Percentiles rank a stretch among this genome's conserved stretches.
Evolutionary conservation across 64 coral and sea anemone species (phyloP).

Genomic region (Pocillopora verrucosa): DNA sequence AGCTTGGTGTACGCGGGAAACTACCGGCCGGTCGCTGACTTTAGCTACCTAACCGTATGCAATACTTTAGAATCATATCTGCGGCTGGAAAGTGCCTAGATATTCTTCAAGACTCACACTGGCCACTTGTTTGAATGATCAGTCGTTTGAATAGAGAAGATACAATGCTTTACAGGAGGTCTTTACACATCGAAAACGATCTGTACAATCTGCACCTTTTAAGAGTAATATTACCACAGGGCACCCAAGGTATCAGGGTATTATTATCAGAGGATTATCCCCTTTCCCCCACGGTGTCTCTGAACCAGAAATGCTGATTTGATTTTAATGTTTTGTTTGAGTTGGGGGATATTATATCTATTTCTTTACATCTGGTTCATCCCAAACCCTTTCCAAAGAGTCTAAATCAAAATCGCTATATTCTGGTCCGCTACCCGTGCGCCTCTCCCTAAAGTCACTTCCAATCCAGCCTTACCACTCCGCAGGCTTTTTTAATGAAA

Average conservation of each 20-base stretch:
- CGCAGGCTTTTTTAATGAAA: constrained; percentile 19
- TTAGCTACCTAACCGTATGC: no score
- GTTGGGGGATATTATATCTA: constrained; percentile 3
- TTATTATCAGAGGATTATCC: not conserved
- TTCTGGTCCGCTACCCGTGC: not conserved
- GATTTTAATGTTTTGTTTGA: constrained; percentile 10
- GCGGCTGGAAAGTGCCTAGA: no score
- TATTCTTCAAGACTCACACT: constrained; percentile 21
- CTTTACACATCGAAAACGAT: not conserved
- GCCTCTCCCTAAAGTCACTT: no score
- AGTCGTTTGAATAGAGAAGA: constrained; percentile 21
- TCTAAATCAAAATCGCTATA: not conserved
- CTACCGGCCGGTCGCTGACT: no score
- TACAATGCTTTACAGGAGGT: not conserved
- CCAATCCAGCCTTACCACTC: constrained; percentile 11
- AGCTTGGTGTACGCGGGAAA: not conserved
- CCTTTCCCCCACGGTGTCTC: no score
- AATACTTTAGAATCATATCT: no score
- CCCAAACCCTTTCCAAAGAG: constrained; percentile 17
- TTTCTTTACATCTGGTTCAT: constrained; percentile 17
- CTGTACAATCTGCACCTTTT: no score
- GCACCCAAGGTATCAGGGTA: constrained; percentile 17
- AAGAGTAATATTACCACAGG: not conserved
- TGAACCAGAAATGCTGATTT: constrained; percentile 26
- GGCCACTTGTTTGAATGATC: constrained; percentile 13